These are phyloP conservation scores for Aurelia coerulea DNA, from an alignment of 30 jellyfish, hydroid and myxozoan species.

Conservation along the genomic window DNA sequence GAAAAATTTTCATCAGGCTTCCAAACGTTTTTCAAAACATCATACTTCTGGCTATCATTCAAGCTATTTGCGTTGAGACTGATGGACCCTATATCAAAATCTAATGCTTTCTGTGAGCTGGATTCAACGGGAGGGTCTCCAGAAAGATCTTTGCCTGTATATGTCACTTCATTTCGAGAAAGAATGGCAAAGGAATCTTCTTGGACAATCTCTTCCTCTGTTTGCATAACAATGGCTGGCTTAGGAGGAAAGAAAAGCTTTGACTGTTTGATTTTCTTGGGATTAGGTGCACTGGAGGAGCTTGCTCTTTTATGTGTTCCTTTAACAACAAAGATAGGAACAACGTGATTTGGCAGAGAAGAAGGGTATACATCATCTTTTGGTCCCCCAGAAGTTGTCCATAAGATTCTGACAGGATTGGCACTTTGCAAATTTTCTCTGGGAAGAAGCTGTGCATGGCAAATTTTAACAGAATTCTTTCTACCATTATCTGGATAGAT, in stretches of 20 bases:
- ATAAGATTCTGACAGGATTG: no score
- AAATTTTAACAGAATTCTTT: not conserved
- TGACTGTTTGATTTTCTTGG: not conserved
- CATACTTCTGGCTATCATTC: conserved; percentile 4
- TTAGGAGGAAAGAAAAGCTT: conserved; percentile 1
- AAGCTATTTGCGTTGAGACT: no score
- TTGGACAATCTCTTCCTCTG: no score
- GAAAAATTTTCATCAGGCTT: conserved; percentile 2
- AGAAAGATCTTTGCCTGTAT: no score
- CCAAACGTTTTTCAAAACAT: conserved; percentile 13
- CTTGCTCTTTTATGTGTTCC: not conserved
- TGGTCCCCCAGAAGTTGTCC: no score
- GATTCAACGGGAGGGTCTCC: no score
- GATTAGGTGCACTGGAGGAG: not conserved
- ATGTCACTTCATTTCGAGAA: no score
- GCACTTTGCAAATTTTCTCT: not conserved
- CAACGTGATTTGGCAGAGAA: not conserved
- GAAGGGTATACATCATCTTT: not conserved
- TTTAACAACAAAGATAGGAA: not conserved
- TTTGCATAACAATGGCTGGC: not conserved
- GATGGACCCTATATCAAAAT: no score
- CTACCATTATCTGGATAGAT: not conserved
- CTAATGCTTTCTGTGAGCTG: no score
- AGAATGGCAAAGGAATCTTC: no score
- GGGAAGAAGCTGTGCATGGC: not conserved